These are phyloP conservation scores for Nemapogon koenigi DNA, from an alignment of 2,888 invertebrate species.

Conservation along the genomic window DNA sequence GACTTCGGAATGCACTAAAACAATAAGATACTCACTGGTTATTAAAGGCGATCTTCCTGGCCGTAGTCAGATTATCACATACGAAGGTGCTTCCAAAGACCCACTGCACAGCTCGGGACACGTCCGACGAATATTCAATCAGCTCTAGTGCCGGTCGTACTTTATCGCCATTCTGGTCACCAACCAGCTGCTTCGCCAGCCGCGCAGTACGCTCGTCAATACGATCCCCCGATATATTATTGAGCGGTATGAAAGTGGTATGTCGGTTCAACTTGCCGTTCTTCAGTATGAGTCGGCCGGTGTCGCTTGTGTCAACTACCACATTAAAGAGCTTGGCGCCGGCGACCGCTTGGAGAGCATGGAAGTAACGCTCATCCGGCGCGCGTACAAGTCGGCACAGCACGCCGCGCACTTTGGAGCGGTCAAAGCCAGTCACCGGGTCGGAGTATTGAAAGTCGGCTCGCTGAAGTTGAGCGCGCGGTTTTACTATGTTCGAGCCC, in stretches of 20 bases:
- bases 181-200: conserved; percentile 74
- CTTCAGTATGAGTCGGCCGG: conserved; percentile 85
- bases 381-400: conserved; percentile 82
- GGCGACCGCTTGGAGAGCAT: conserved; percentile 86
- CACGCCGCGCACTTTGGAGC: conserved; percentile 70
- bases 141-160: conserved; percentile 81
- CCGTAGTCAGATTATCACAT: conserved; percentile 80
- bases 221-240: conserved; percentile 75
- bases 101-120: conserved; percentile 82
- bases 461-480: conserved; percentile 54
- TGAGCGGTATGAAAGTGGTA: conserved; percentile 89
- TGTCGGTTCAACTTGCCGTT: conserved; percentile 80
- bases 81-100: conserved; percentile 88
- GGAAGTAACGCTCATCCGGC: conserved; percentile 70
- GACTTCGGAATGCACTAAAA: too few species aligned
- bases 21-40: conserved; percentile 27
- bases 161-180: too few species aligned
- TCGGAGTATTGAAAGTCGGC: conserved; percentile 77
- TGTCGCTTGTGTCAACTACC: conserved; percentile 85
- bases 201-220: conserved; percentile 67
- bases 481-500: not conserved
- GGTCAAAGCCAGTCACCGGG: conserved; percentile 77
- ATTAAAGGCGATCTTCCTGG: conserved; percentile 83
- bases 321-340: conserved; percentile 92
- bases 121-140: conserved; percentile 70